Evolutionary conservation across 2,113 vertebrate genomes (phyloP), one percentile per base, ranked within the genome.

Genomic region (Heterochromis multidens): DNA sequence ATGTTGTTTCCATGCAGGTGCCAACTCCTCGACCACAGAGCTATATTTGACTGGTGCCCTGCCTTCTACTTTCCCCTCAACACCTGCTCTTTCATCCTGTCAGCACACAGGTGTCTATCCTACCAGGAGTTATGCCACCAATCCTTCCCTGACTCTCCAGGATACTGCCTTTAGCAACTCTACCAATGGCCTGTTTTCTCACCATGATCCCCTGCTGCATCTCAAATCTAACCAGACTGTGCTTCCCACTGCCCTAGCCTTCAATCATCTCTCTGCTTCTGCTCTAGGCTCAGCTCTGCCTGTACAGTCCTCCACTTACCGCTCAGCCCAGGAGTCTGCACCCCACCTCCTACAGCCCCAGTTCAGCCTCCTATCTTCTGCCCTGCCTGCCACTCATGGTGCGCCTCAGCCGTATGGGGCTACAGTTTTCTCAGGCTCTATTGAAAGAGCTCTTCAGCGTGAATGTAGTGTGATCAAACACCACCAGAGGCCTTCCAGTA

Each of bases 401-500:
- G 95, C 95, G 87, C 92, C 97, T 90, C 97, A 98, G 94, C 95
- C 97, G 4, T 99, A 97, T 27, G 97, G 96, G 91, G 96, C 97
- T 57, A 95, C 97, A 16, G 96, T 98, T 91, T 99, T 99, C 91
- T 96, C 98, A 83, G 97, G 97, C 95, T 98, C 98, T 89, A 97
- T 99, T 16, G 99, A 99, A 92, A 97, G 99, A 97, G 97, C 97
- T 94, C 97, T 99, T 97, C 98, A 99, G 95, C 96, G 99, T 96
- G 99, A 99, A 99, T 99, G 99, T 98, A 99, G 99, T 97, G 99
- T 99, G 90, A 99, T 99, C 93, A 99, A 99, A 96, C 99, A 99
- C 97, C 98, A 98, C 95, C 99, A 99, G 97, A 96, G 99, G 98
- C 99, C 98, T 99, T 99, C 98, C 60, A 97, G 96, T 95, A 97